A percentile compares a stretch with the other conserved stretches of the same genome.
Evolutionary conservation across 30 jellyfish, hydroid and myxozoan genomes (phyloP).

Genomic region (Nemopilema nomurai): DNA sequence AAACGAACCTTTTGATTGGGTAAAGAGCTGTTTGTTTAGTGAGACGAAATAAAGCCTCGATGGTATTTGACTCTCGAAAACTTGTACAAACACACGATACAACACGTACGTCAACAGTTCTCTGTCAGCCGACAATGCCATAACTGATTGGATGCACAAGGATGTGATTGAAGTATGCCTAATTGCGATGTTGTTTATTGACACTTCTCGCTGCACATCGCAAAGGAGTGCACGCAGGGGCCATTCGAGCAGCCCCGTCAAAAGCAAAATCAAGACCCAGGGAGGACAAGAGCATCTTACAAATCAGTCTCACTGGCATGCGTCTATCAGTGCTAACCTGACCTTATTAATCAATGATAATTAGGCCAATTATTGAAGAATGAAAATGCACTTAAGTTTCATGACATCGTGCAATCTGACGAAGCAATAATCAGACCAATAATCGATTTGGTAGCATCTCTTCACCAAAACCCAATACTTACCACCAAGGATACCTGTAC

Average conservation of each 20-base stretch:
- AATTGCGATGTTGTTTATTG: slow-evolving; percentile 18
- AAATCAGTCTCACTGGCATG: neutral
- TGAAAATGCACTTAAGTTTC: too few relatives aligned
- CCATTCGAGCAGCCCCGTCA: too few relatives aligned
- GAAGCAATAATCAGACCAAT: too few relatives aligned
- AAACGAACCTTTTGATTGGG: slow-evolving; percentile 62
- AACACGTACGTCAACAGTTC: slow-evolving; percentile 43
- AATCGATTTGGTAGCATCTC: too few relatives aligned
- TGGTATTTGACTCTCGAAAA: slow-evolving; percentile 70
- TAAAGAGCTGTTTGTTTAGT: slow-evolving; percentile 60
- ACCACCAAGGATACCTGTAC: too few relatives aligned
- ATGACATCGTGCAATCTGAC: too few relatives aligned
- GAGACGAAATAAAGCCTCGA: slow-evolving; percentile 72
- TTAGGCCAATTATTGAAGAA: too few relatives aligned
- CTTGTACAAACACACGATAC: slow-evolving; percentile 74
- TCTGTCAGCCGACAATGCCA: slow-evolving; percentile 54
- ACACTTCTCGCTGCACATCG: slow-evolving; percentile 9
- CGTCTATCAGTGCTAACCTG: neutral
- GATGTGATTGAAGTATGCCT: neutral
- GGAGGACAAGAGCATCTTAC: too few relatives aligned
- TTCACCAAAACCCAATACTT: too few relatives aligned
- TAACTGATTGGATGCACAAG: slow-evolving; percentile 24
- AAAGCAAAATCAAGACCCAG: too few relatives aligned
- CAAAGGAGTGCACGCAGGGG: too few relatives aligned
- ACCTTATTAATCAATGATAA: too few relatives aligned